These are phyloP conservation scores for Natrix natrix DNA, from an alignment of 2,797 vertebrate species.

Conservation along the genomic window DNA sequence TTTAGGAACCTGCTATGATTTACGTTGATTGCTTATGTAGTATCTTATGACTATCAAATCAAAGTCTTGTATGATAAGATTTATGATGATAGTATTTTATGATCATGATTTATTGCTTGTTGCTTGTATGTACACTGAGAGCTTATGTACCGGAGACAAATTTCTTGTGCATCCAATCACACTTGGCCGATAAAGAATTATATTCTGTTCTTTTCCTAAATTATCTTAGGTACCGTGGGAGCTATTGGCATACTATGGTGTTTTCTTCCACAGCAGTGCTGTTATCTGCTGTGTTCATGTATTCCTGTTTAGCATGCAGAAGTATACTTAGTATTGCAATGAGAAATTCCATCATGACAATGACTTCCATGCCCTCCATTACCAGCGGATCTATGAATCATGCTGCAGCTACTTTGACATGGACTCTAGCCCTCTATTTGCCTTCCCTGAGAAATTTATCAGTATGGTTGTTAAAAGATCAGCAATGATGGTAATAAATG, in stretches of 20 bases:
- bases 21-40: no score
- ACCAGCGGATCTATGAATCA: background rate
- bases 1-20: no score
- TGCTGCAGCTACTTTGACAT: background rate
- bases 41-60: no score
- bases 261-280: background rate
- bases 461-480: conserved; percentile 26
- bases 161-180: no score
- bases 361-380: background rate
- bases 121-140: no score
- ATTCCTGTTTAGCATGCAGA: background rate
- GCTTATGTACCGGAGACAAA: no score
- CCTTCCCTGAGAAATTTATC: conserved; percentile 17
- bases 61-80: no score
- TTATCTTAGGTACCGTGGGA: background rate
- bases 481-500: conserved; percentile 47
- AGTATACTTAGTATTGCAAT: background rate
- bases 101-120: no score
- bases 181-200: no score
- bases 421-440: background rate
- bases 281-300: background rate
- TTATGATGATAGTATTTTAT: no score
- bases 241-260: background rate
- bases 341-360: background rate
- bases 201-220: background rate